Conservation (phyloP, 37 sponge, comb jelly and placozoan species). For the Mnemiopsis leidyi region DNA sequence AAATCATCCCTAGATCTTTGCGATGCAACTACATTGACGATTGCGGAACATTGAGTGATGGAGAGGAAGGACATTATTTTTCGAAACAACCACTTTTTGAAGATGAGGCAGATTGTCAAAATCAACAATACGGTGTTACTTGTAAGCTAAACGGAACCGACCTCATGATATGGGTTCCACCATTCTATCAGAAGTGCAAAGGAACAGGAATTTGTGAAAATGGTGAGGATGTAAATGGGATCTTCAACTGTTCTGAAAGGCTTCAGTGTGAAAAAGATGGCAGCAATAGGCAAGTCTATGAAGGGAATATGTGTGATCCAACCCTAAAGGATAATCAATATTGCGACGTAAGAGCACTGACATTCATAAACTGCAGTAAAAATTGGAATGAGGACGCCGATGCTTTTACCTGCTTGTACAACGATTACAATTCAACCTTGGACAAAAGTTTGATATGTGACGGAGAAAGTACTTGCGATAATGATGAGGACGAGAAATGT, state of each 20-base stretch:
- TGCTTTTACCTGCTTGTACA: background rate
- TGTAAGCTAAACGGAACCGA: background rate
- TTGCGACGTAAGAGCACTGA: background rate
- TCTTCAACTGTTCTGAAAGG: background rate
- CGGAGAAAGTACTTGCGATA: background rate
- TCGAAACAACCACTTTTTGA: background rate
- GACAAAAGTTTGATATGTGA: background rate
- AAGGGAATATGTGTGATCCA: background rate
- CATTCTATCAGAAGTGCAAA: background rate
- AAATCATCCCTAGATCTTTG: background rate
- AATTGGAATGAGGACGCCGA: background rate
- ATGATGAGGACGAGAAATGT: slow-evolving; percentile 3
- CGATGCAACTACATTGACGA: background rate
- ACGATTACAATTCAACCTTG: background rate
- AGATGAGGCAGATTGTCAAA: background rate
- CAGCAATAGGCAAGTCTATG: background rate
- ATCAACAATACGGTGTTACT: background rate
- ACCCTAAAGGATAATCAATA: background rate
- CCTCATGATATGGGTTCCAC: background rate
- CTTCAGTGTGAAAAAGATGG: background rate
- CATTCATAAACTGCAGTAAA: background rate
- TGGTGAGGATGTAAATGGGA: background rate
- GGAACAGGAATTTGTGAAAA: background rate
- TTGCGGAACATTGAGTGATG: background rate
- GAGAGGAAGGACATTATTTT: background rate